Conservation (phyloP, 2,113 vertebrate species). For the Mus musculus region DNA sequence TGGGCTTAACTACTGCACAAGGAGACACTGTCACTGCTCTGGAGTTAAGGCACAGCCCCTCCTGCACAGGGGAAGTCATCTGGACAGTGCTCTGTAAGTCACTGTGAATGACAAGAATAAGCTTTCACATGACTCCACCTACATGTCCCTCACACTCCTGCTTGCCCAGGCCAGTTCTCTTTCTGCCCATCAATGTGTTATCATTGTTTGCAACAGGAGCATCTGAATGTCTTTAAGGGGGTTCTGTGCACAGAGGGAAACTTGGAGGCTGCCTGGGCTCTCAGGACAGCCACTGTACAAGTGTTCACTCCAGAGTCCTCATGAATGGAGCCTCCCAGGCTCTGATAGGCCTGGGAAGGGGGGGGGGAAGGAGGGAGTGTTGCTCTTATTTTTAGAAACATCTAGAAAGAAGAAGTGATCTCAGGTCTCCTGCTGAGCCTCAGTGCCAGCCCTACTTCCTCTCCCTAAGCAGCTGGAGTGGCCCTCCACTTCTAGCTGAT, state of each 20-base stretch:
- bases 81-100: not conserved
- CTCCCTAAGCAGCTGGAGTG: not conserved
- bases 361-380: too few species aligned
- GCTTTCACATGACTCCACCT: not conserved
- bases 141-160: not conserved
- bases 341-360: not conserved
- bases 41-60: not conserved
- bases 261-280: not conserved
- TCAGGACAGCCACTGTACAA: not conserved
- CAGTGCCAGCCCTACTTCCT: not conserved
- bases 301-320: not conserved
- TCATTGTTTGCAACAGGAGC: not conserved
- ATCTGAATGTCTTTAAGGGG: not conserved
- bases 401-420: slow-evolving; percentile 63
- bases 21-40: not conserved
- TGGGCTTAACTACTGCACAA: not conserved
- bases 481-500: not conserved
- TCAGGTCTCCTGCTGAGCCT: slow-evolving; percentile 3
- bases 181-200: not conserved
- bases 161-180: not conserved
- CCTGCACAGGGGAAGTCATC: not conserved
- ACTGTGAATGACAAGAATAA: not conserved
- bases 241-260: not conserved
- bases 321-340: not conserved
- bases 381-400: not conserved